Evolutionary conservation across 2,888 invertebrate genomes (phyloP).

Genomic region (Morpho deidamia): DNA sequence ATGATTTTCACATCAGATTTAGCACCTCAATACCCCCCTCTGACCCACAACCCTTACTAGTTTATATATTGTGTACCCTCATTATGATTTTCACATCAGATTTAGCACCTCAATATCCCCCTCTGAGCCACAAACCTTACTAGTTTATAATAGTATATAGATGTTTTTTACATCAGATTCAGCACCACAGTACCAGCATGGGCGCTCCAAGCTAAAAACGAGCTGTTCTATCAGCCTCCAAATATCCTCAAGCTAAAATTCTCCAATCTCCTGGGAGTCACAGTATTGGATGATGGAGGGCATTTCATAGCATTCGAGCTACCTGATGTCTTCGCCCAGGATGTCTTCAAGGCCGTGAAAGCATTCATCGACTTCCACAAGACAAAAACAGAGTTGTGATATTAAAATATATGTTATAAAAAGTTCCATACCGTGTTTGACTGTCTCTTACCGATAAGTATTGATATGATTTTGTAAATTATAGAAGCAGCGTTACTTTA

Average conservation of each 20-base stretch:
- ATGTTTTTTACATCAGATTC: slow-evolving; percentile 26
- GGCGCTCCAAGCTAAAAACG: slow-evolving; percentile 82
- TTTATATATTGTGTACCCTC: too few relatives aligned
- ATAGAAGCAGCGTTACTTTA: too few relatives aligned
- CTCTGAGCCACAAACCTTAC: too few relatives aligned
- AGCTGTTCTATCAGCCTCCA: slow-evolving; percentile 78
- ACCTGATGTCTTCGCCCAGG: slow-evolving; percentile 81
- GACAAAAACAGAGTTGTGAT: slow-evolving; percentile 15
- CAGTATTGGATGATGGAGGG: slow-evolving; percentile 81
- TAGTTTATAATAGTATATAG: too few relatives aligned
- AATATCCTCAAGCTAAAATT: slow-evolving; percentile 74
- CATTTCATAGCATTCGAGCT: slow-evolving; percentile 90
- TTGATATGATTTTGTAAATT: too few relatives aligned
- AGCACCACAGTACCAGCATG: slow-evolving; percentile 81
- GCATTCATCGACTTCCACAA: slow-evolving; percentile 27
- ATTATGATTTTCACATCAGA: too few relatives aligned
- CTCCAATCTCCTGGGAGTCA: slow-evolving; percentile 80
- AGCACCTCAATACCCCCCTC: too few relatives aligned
- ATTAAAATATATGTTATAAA: not conserved
- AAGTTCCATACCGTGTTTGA: too few relatives aligned
- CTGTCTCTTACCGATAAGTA: too few relatives aligned
- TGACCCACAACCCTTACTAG: too few relatives aligned
- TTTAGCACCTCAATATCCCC: too few relatives aligned
- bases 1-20: too few relatives aligned
- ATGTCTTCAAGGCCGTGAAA: slow-evolving; percentile 61